Evolutionary conservation across 1,140 invertebrate species (phyloP), one percentile per base, ranked within the genome.

Genomic region (Anoplolepis gracilipes): DNA sequence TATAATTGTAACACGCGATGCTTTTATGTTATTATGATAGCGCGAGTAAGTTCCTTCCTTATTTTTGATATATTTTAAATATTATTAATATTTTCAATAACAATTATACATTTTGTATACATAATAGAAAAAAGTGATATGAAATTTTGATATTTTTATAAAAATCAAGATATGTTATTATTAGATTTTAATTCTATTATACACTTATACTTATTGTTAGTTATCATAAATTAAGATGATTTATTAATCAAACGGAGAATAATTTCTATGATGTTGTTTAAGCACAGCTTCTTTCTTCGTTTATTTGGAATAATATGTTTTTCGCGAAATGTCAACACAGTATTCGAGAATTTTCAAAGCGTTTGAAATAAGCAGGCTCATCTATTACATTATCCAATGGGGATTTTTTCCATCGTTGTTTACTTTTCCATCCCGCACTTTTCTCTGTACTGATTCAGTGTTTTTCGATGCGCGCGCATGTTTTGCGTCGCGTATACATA

Each of bases 321-420:
- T 59, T 42, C 7, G 25, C 67, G 25, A 11, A 25, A 8, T 49
- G 16, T 42, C 36, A 16, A 42, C 28, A 5, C 28, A 5, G 22
- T 22, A 82, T 57, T 30, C 25, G 13, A 28, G 30, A 59, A 73
- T 42, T 82, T 81, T 59, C 36, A 33, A 82, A 73, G 28, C 36
- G 46, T 61, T 73, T 28, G 67, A 82, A 73, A n/a, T 81, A 81
- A 81, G 67, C 64, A 53, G 78, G 16, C 46, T 82, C 65, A 30
- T 57, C 67, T 28, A 70, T 73, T 72, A 73, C 67, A 39, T 82
- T 55, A 73, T 82, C 30, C 78, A 22, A 42, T 39, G 53, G 19
- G 42, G 36, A 82, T 72, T 61, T 59, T 61, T 42, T 42, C 62
- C 77, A 39, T 42, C 67, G 67, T 22, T 72, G 30, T 42, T 82